phyloP scores from a whole-genome alignment of 1,140 invertebrate genomes.

The Drosophila leontia region DNA sequence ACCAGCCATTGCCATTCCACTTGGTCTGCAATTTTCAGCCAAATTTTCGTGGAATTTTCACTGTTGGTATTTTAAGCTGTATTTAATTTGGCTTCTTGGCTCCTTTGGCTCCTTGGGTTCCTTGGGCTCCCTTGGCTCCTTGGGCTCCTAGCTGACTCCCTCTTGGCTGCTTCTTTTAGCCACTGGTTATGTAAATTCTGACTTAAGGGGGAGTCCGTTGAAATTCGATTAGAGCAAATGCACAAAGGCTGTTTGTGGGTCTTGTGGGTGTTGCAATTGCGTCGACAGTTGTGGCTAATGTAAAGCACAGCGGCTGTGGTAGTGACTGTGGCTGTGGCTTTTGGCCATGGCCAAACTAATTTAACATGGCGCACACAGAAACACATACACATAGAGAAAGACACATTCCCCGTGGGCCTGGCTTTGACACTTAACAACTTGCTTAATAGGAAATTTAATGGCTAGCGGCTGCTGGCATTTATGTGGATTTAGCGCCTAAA shows the following conservation, averaged over 20 bases:
- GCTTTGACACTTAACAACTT: slow-evolving; percentile 60
- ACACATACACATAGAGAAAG: not conserved
- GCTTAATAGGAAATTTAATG: slow-evolving; percentile 52
- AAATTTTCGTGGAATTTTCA: slow-evolving; percentile 26
- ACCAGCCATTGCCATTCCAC: slow-evolving; percentile 46
- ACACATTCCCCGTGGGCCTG: slow-evolving; percentile 20
- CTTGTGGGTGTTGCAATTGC: slow-evolving; percentile 24
- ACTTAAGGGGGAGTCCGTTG: slow-evolving; percentile 10
- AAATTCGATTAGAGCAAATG: slow-evolving; percentile 63
- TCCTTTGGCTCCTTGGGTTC: not conserved
- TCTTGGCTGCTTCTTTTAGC: slow-evolving; percentile 12
- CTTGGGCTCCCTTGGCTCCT: not conserved
- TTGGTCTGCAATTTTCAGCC: slow-evolving; percentile 34
- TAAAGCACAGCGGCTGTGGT: slow-evolving; percentile 4
- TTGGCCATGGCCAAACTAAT: slow-evolving; percentile 39
- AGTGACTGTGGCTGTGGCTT: slow-evolving; percentile 15
- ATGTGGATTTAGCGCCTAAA: slow-evolving; percentile 36
- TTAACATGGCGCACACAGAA: slow-evolving; percentile 10
- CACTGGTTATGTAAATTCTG: slow-evolving; percentile 59
- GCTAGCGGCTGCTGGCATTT: slow-evolving; percentile 40
- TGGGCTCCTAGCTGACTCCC: not conserved
- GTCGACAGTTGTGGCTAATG: slow-evolving; percentile 23
- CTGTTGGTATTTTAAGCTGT: slow-evolving; percentile 62
- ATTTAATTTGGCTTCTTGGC: slow-evolving; percentile 51
- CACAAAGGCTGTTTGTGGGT: slow-evolving; percentile 55